Percentiles rank a stretch among this genome's conserved stretches.
Conservation (phyloP, 1,140 invertebrate genomes). For the Lepidostoma basale region DNA sequence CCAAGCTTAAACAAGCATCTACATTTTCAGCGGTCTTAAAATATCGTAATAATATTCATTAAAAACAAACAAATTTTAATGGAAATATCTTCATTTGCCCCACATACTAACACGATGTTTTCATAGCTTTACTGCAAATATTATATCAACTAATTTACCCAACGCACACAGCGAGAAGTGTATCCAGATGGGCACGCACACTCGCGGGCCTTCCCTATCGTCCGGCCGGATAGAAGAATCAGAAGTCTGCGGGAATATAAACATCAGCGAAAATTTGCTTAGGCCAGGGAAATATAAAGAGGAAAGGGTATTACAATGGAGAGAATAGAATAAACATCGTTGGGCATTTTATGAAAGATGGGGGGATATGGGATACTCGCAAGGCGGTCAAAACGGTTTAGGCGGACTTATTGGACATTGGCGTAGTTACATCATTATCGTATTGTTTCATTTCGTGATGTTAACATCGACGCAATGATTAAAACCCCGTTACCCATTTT, state of each 20-base stretch:
- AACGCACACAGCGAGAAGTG: slow-evolving; percentile 9
- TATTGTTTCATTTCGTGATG: neutral
- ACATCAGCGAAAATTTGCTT: slow-evolving; percentile 46
- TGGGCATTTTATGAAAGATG: slow-evolving; percentile 46
- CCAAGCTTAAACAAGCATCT: neutral
- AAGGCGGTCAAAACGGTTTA: slow-evolving; percentile 39
- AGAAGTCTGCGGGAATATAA: slow-evolving; percentile 43
- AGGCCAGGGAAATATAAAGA: slow-evolving; percentile 42
- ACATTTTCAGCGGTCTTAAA: slow-evolving; percentile 4
- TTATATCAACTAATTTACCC: slow-evolving; percentile 38
- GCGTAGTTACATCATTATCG: neutral
- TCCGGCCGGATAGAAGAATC: slow-evolving; percentile 35
- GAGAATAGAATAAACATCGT: slow-evolving; percentile 45
- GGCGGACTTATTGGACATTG: slow-evolving; percentile 40
- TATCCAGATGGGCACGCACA: slow-evolving; percentile 9
- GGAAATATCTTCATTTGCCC: slow-evolving; percentile 21
- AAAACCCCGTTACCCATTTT: no score
- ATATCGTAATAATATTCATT: slow-evolving; percentile 12
- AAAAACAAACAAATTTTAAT: slow-evolving; percentile 16
- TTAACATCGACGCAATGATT: no score
- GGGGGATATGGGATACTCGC: slow-evolving; percentile 35
- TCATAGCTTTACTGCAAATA: slow-evolving; percentile 24
- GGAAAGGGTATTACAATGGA: slow-evolving; percentile 45
- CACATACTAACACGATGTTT: slow-evolving; percentile 3
- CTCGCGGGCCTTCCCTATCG: slow-evolving; percentile 19